phyloP scores from a whole-genome alignment of 2,113 vertebrate species.

The Alethe diademata region DNA sequence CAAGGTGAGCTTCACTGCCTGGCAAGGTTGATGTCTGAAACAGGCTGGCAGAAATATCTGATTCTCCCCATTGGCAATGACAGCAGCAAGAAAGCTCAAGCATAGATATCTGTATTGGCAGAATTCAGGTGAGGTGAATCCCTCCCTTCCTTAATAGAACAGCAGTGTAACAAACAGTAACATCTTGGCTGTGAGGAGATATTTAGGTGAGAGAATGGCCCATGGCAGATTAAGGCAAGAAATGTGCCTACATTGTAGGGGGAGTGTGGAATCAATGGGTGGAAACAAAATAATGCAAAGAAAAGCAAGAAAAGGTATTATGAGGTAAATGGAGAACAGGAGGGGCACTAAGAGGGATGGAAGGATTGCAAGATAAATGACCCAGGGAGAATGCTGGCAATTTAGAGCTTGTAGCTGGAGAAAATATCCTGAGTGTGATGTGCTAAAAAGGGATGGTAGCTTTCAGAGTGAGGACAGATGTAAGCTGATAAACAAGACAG shows the following conservation, averaged over 20 bases:
- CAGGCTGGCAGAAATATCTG: neutral
- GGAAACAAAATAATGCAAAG: neutral
- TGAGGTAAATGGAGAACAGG: neutral
- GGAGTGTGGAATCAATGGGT: neutral
- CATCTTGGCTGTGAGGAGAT: neutral
- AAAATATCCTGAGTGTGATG: neutral
- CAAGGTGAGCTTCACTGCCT: neutral
- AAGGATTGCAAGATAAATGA: neutral
- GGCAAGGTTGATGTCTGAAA: neutral
- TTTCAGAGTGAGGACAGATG: neutral
- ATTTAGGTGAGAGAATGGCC: neutral
- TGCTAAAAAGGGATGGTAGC: neutral
- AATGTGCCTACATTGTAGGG: neutral
- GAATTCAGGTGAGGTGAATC: neutral
- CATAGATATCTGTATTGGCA: neutral
- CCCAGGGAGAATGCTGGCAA: neutral
- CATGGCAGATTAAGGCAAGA: neutral
- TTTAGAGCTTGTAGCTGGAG: neutral
- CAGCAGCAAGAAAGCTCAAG: neutral
- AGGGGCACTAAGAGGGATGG: neutral
- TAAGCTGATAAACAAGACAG: neutral
- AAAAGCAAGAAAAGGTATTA: neutral
- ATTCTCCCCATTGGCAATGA: neutral
- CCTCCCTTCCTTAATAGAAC: neutral
- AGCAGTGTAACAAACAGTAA: neutral